These are phyloP conservation scores for Melanophora roralis DNA, from an alignment of 2,888 invertebrate species.

Conservation along the genomic window DNA sequence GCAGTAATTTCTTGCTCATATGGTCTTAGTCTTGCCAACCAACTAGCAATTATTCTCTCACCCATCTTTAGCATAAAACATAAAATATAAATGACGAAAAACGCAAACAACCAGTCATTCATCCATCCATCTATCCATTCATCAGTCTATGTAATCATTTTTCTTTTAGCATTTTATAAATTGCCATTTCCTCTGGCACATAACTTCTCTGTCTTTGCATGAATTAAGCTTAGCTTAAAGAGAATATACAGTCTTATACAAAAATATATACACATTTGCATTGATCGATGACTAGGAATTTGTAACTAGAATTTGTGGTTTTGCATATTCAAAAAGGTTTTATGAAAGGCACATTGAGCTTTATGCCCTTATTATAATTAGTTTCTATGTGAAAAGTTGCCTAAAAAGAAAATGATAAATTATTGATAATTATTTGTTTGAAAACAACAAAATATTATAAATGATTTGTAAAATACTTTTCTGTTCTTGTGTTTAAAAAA, in stretches of 20 bases:
- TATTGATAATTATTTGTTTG: constrained; percentile 32
- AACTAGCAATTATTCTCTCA: constrained; percentile 54
- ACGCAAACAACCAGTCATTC: constrained; percentile 39
- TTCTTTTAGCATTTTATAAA: constrained; percentile 69
- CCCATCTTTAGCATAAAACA: constrained; percentile 33
- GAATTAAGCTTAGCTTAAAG: constrained; percentile 39
- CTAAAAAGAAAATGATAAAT: constrained; percentile 40
- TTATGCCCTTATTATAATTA: constrained; percentile 37
- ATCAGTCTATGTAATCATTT: constrained; percentile 57
- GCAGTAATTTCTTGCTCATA: constrained; percentile 26
- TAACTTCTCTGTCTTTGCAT: constrained; percentile 56
- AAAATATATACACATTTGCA: neutral
- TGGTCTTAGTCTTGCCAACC: constrained; percentile 31
- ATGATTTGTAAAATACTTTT: constrained; percentile 13
- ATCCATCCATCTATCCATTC: constrained; percentile 48
- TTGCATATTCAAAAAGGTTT: constrained; percentile 13
- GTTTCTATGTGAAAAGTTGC: neutral
- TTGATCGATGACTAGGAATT: constrained; percentile 55
- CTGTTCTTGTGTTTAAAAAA: neutral
- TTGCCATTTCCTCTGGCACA: constrained; percentile 70
- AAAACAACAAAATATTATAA: constrained; percentile 22
- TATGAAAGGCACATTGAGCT: neutral
- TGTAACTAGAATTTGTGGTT: constrained; percentile 49
- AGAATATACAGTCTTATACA: constrained; percentile 4
- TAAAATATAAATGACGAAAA: constrained; percentile 1